Evolutionary conservation across 2,888 invertebrate species (phyloP).

Genomic region (Hymenopus coronatus): DNA sequence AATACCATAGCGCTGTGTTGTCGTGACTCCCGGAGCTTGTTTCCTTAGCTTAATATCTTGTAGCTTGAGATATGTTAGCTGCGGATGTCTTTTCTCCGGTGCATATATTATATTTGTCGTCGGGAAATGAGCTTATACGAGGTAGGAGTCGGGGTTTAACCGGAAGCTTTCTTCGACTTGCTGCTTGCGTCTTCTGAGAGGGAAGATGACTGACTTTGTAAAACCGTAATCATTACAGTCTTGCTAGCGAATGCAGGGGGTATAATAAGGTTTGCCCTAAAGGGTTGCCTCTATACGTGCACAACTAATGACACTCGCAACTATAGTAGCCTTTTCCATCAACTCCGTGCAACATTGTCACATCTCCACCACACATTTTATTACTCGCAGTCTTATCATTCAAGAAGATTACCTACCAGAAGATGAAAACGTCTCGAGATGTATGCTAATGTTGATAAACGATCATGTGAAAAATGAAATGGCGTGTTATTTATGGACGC

Average conservation of each 20-base stretch:
- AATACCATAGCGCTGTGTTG: not conserved
- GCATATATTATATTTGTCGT: conserved; percentile 6
- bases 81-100: not conserved
- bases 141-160: not conserved
- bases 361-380: not conserved
- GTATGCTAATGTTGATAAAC: too few relatives aligned
- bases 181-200: not conserved
- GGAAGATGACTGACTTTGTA: not conserved
- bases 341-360: not conserved
- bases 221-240: conserved; percentile 1
- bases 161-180: not conserved
- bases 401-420: too few relatives aligned
- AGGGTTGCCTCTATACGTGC: not conserved
- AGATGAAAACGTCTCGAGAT: too few relatives aligned
- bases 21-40: not conserved
- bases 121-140: not conserved
- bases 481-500: too few relatives aligned
- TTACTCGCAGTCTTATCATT: too few relatives aligned
- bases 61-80: not conserved
- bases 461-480: too few relatives aligned
- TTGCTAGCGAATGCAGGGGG: not conserved
- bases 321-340: not conserved
- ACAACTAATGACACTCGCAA: conserved; percentile 5
- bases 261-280: conserved; percentile 15
- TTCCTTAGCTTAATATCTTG: not conserved